Evolutionary conservation across 2,888 invertebrate genomes (phyloP).

Genomic region (Xanthorhoe designata): DNA sequence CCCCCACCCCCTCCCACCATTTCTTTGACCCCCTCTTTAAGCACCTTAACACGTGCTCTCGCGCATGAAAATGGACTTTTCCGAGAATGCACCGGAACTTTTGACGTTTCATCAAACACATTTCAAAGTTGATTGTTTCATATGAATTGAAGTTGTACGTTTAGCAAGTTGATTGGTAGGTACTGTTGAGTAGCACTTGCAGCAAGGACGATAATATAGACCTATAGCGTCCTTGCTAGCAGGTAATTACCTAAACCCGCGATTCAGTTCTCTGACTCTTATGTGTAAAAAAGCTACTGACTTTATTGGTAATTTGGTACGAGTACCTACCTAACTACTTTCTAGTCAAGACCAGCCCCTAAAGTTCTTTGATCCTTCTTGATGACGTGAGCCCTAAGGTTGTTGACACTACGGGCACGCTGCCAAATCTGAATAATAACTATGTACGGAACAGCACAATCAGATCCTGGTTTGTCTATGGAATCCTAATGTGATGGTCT

Average conservation of each 20-base stretch:
- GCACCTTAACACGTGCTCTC: slow-evolving; percentile 62
- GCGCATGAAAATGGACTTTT: slow-evolving; percentile 77
- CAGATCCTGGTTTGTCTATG: slow-evolving; percentile 67
- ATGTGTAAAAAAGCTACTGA: too few relatives aligned
- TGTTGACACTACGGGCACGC: slow-evolving; percentile 66
- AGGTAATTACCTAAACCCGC: too few relatives aligned
- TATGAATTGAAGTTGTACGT: background rate
- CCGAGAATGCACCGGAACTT: slow-evolving; percentile 77
- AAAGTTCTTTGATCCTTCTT: slow-evolving; percentile 21
- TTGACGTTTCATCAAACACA: slow-evolving; percentile 42
- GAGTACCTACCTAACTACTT: slow-evolving; percentile 1
- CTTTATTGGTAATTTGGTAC: too few relatives aligned
- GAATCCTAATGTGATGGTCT: slow-evolving; percentile 61
- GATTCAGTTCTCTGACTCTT: too few relatives aligned
- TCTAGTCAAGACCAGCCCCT: slow-evolving; percentile 21
- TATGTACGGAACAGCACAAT: slow-evolving; percentile 67
- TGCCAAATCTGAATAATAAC: slow-evolving; percentile 79
- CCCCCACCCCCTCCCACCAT: slow-evolving; percentile 45
- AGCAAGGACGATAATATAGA: too few relatives aligned
- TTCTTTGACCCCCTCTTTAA: slow-evolving; percentile 45
- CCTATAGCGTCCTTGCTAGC: too few relatives aligned
- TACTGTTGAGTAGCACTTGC: too few relatives aligned
- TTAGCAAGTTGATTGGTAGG: too few relatives aligned
- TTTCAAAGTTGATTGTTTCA: background rate
- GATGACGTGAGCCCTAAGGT: slow-evolving; percentile 54